These are phyloP conservation scores for Jordanella pulchra DNA, from an alignment of 2,797 vertebrate species.

Conservation along the genomic window DNA sequence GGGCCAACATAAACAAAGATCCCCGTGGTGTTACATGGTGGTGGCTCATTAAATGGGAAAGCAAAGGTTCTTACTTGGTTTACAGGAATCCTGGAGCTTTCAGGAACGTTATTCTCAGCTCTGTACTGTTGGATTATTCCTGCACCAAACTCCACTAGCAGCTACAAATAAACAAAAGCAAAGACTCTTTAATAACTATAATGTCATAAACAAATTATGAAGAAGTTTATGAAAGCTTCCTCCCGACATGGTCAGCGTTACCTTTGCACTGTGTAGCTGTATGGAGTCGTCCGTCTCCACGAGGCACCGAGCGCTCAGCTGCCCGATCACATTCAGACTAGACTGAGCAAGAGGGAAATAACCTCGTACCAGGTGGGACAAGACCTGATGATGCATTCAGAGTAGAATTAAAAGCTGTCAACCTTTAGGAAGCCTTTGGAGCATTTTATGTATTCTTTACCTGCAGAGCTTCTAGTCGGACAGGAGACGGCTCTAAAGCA, in stretches of 20 bases:
- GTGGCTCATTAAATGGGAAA: not conserved
- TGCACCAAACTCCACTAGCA: slow-evolving; percentile 92
- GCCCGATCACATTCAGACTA: slow-evolving; percentile 86
- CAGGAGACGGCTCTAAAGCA: slow-evolving; percentile 87
- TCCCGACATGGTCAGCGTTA: slow-evolving; percentile 53
- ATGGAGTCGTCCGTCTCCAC: slow-evolving; percentile 88
- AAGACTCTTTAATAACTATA: not conserved
- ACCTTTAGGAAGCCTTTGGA: not conserved
- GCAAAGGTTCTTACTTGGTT: slow-evolving; percentile 71
- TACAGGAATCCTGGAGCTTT: slow-evolving; percentile 81
- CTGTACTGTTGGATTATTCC: slow-evolving; percentile 92
- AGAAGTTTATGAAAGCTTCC: not conserved
- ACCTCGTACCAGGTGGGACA: slow-evolving; percentile 90
- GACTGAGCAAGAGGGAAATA: slow-evolving; percentile 87
- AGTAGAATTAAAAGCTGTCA: not conserved
- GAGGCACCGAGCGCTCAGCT: slow-evolving; percentile 89
- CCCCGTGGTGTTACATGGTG: not conserved
- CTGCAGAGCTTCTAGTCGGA: slow-evolving; percentile 93
- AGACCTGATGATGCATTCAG: slow-evolving; percentile 76
- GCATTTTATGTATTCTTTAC: slow-evolving; percentile 61
- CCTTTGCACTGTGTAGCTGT: slow-evolving; percentile 94
- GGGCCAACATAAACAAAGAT: not conserved
- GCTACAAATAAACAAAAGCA: slow-evolving; percentile 65
- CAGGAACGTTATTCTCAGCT: slow-evolving; percentile 74
- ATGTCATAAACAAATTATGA: not conserved